These are phyloP conservation scores for Stenodera caucasica DNA, from an alignment of 2,888 invertebrate genomes.

Conservation along the genomic window DNA sequence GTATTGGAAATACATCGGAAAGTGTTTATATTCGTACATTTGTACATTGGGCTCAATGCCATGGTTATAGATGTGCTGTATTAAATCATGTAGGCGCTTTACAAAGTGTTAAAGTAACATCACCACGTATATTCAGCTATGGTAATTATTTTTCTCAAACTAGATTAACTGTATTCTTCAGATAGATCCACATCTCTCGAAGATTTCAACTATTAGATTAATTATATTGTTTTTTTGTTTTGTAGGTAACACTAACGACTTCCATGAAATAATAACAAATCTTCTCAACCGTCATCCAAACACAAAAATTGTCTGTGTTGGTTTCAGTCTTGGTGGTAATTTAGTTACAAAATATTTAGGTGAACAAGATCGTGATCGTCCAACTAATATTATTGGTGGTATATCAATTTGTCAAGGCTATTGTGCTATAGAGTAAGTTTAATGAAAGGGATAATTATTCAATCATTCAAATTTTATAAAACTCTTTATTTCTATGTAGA, in stretches of 20 bases:
- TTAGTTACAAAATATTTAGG: conserved; percentile 91
- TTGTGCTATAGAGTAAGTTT: conserved; percentile 84
- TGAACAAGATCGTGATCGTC: conserved; percentile 67
- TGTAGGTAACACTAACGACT: conserved; percentile 87
- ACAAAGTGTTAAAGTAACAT: conserved; percentile 80
- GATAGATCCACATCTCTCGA: too few species aligned
- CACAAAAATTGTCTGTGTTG: conserved; percentile 80
- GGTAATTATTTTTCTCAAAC: conserved; percentile 61
- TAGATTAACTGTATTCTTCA: conserved; percentile 2
- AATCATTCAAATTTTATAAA: too few species aligned
- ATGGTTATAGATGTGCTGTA: conserved; percentile 90
- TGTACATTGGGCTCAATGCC: conserved; percentile 88
- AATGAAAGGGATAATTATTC: too few species aligned
- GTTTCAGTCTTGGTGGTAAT: conserved; percentile 94
- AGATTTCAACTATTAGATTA: too few species aligned
- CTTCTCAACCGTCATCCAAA: conserved; percentile 72
- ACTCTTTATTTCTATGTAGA: too few species aligned
- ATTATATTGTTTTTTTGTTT: conserved; percentile 18
- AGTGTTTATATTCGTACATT: conserved; percentile 92
- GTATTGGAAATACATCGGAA: conserved; percentile 93
- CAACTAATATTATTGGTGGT: conserved; percentile 73
- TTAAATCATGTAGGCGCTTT: conserved; percentile 93
- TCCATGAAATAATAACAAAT: conserved; percentile 78
- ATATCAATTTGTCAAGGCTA: conserved; percentile 95
- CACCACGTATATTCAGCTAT: conserved; percentile 88